These are phyloP conservation scores for Yasuhikotakia modesta DNA, from an alignment of 2,797 vertebrate genomes.

Conservation along the genomic window DNA sequence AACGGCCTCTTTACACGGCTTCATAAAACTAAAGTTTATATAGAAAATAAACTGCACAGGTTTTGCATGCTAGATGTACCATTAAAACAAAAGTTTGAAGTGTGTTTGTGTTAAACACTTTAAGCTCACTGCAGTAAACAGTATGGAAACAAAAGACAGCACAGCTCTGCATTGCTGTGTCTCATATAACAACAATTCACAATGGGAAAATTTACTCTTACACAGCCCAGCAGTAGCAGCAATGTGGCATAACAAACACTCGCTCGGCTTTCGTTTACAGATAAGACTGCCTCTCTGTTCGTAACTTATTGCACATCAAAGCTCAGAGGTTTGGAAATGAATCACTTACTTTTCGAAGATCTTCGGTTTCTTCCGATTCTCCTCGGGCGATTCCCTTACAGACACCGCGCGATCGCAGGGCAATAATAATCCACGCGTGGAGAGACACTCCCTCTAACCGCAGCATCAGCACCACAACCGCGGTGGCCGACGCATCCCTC, in stretches of 20 bases:
- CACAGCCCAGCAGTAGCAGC: background rate
- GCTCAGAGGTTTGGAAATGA: slow-evolving; percentile 22
- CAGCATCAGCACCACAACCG: slow-evolving; percentile 26
- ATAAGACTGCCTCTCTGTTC: background rate
- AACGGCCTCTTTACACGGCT: background rate
- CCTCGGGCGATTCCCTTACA: slow-evolving; percentile 50
- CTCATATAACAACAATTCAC: too few species aligned
- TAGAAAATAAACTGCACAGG: background rate
- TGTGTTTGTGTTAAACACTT: background rate
- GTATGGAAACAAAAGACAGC: background rate
- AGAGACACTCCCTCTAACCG: slow-evolving; percentile 47
- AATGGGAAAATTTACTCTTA: background rate
- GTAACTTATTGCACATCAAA: slow-evolving; percentile 8
- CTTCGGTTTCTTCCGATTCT: slow-evolving; percentile 44
- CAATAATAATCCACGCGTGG: slow-evolving; percentile 47
- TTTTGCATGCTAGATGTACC: background rate
- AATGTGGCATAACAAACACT: background rate
- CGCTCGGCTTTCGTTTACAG: background rate
- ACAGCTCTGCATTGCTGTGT: background rate
- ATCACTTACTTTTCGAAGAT: slow-evolving; percentile 54
- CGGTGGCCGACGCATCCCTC: slow-evolving; percentile 37
- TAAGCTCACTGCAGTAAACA: background rate
- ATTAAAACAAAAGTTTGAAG: slow-evolving; percentile 16
- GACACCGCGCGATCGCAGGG: slow-evolving; percentile 32
- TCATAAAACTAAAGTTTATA: background rate